These are phyloP conservation scores for Muntiacus muntjak DNA, from an alignment of 2,113 vertebrate species.

Conservation along the genomic window DNA sequence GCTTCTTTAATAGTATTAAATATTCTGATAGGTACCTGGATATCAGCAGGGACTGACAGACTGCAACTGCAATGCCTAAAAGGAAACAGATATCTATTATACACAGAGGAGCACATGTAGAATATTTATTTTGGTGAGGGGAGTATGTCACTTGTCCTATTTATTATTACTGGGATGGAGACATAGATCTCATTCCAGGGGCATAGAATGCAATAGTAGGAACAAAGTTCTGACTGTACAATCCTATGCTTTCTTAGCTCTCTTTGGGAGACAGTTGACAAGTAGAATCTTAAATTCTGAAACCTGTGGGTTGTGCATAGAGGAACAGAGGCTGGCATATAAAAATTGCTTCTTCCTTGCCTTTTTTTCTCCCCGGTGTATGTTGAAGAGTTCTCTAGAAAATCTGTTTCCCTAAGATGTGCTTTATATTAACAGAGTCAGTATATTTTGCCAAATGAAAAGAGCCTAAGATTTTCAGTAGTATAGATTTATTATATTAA, in stretches of 20 bases:
- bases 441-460: background rate
- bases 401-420: background rate
- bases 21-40: background rate
- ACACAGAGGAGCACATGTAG: background rate
- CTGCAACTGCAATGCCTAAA: background rate
- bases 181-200: background rate
- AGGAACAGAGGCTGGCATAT: background rate
- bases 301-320: background rate
- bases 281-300: background rate
- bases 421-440: background rate
- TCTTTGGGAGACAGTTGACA: background rate
- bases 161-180: background rate
- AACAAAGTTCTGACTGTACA: background rate
- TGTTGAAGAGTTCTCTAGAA: background rate
- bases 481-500: background rate
- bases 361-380: accelerated
- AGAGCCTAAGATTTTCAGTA: background rate
- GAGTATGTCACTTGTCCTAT: background rate
- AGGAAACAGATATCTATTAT: background rate
- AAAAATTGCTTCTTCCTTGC: background rate
- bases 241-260: background rate
- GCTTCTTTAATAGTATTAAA: background rate
- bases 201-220: background rate
- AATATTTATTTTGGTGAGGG: background rate
- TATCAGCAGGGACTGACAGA: background rate